Conservation (phyloP, 1,140 invertebrate genomes). For the Sweltsa coloradensis region DNA sequence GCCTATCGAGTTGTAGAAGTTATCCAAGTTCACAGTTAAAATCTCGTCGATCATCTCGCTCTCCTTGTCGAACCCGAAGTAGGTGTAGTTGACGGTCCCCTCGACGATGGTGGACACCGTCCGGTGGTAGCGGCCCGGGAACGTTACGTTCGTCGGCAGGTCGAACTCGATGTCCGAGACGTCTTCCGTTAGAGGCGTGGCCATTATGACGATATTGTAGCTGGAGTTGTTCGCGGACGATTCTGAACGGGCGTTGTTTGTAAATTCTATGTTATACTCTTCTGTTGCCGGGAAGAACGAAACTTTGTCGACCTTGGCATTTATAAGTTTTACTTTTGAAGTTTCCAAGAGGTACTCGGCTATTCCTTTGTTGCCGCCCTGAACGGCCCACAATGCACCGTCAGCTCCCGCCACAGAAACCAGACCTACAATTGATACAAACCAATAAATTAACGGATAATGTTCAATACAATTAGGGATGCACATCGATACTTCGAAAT, state of each 20-base stretch:
- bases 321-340: conserved; percentile 31
- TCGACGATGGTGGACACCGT: conserved; percentile 44
- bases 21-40: conserved; percentile 35
- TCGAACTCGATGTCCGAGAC: conserved; percentile 25
- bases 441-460: too few relatives aligned
- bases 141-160: conserved; percentile 21
- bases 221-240: background rate
- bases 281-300: conserved; percentile 5
- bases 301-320: conserved; percentile 25
- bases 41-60: conserved; percentile 29
- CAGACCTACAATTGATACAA: conserved; percentile 26
- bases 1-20: conserved; percentile 29
- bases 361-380: conserved; percentile 48
- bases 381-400: conserved; percentile 41
- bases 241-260: background rate
- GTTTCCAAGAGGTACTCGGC: conserved; percentile 30
- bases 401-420: conserved; percentile 44
- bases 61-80: conserved; percentile 30
- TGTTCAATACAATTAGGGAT: too few relatives aligned
- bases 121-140: conserved; percentile 35
- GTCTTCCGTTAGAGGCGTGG: conserved; percentile 38
- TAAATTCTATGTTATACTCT: conserved; percentile 1
- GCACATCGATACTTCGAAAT: too few relatives aligned
- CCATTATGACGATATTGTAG: conserved; percentile 49
- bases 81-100: conserved; percentile 33